A percentile compares a stretch with the other conserved stretches of the same genome.
Evolutionary conservation across 2,888 invertebrate species (phyloP).

Genomic region (Lithophane leautieri): DNA sequence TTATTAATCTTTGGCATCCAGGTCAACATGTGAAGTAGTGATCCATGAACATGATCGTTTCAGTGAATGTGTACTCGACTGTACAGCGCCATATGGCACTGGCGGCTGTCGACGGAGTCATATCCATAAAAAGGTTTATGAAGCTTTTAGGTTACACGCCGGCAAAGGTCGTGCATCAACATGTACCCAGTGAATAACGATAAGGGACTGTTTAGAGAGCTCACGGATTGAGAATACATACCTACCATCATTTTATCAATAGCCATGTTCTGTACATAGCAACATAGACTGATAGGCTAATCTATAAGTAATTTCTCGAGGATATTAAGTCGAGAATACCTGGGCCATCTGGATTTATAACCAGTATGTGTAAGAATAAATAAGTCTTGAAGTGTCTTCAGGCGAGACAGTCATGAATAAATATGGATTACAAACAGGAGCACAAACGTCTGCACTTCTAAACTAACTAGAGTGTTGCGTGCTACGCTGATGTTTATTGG

Average conservation of each 20-base stretch:
- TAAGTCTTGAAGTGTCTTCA: conserved; percentile 17
- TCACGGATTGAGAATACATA: conserved; percentile 30
- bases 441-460: conserved; percentile 49
- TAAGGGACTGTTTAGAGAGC: conserved; percentile 56
- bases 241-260: conserved; percentile 16
- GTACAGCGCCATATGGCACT: conserved; percentile 86
- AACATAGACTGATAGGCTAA: conserved; percentile 18
- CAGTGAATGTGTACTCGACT: conserved; percentile 68
- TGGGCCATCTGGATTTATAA: background rate
- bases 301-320: conserved; percentile 12
- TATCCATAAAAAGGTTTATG: conserved; percentile 85
- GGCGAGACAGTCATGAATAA: conserved; percentile 51
- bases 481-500: conserved; percentile 52
- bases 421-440: conserved; percentile 49
- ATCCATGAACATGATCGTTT: conserved; percentile 51
- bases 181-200: conserved; percentile 56
- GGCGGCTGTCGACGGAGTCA: conserved; percentile 81
- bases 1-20: conserved; percentile 27
- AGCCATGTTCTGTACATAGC: conserved; percentile 13
- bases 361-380: conserved; percentile 8
- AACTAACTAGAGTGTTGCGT: conserved; percentile 54
- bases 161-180: conserved; percentile 72
- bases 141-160: conserved; percentile 81
- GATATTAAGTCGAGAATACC: conserved; percentile 14
- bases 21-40: conserved; percentile 42